Evolutionary conservation across 1,140 invertebrate genomes (phyloP).

Genomic region (Brachionus koreanus): DNA sequence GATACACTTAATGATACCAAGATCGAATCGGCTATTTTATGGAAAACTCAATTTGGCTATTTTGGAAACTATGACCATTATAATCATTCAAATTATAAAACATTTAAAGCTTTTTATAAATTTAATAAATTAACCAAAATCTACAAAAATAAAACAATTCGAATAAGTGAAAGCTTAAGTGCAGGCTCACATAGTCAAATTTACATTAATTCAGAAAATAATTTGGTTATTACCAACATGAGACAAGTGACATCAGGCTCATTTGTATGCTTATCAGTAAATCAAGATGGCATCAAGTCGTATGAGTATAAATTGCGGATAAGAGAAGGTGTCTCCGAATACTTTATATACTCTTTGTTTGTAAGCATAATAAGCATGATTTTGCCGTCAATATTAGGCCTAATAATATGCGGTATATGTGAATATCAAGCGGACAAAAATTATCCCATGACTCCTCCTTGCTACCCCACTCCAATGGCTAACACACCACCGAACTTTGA

Average conservation of each 20-base stretch:
- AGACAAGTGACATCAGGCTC: slow-evolving; percentile 8
- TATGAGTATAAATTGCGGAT: not conserved
- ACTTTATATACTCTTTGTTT: slow-evolving; percentile 41
- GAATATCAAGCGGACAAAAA: slow-evolving; percentile 28
- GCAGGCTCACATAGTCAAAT: not conserved
- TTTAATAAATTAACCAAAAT: slow-evolving; percentile 36
- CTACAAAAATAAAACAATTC: not conserved
- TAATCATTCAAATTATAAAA: slow-evolving; percentile 12
- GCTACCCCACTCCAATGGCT: slow-evolving; percentile 26
- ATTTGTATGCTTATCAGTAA: slow-evolving; percentile 37
- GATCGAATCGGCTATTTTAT: not conserved
- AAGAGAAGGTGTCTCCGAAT: slow-evolving; percentile 13
- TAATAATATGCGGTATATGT: slow-evolving; percentile 28
- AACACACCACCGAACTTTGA: slow-evolving; percentile 39
- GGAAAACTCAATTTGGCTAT: slow-evolving; percentile 42
- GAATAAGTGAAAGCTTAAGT: slow-evolving; percentile 29
- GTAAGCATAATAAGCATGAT: slow-evolving; percentile 39
- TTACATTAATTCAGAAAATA: not conserved
- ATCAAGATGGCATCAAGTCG: slow-evolving; percentile 6
- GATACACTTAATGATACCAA: not conserved
- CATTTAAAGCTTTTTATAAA: slow-evolving; percentile 33
- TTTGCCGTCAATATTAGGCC: slow-evolving; percentile 20
- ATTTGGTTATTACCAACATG: slow-evolving; percentile 37
- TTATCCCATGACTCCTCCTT: slow-evolving; percentile 42
- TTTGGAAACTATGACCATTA: not conserved